These are phyloP conservation scores for Chelonus insularis DNA, from an alignment of 1,140 invertebrate genomes.

Conservation along the genomic window DNA sequence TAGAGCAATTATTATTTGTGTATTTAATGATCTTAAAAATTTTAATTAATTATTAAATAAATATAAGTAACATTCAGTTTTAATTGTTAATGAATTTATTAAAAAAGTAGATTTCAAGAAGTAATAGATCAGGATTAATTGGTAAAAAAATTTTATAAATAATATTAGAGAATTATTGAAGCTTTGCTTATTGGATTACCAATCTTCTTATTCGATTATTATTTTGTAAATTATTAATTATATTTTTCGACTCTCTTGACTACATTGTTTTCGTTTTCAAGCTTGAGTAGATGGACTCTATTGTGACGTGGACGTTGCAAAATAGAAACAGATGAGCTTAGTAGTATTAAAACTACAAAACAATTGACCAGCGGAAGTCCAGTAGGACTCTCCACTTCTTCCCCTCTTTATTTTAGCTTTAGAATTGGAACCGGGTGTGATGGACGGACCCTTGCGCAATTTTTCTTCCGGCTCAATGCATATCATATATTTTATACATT, in stretches of 20 bases:
- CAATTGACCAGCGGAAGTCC: conserved; percentile 5
- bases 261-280: too few relatives aligned
- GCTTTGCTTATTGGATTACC: too few relatives aligned
- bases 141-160: too few relatives aligned
- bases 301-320: too few relatives aligned
- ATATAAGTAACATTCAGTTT: too few relatives aligned
- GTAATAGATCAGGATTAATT: too few relatives aligned
- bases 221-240: too few relatives aligned
- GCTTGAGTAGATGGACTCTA: not conserved
- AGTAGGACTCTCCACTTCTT: not conserved
- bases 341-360: too few relatives aligned
- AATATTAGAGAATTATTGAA: too few relatives aligned
- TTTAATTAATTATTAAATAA: not conserved
- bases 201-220: too few relatives aligned
- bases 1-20: conserved; percentile 21
- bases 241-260: not conserved
- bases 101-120: not conserved
- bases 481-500: conserved; percentile 15
- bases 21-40: conserved; percentile 2
- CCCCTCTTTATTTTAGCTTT: too few relatives aligned
- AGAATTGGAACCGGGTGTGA: conserved; percentile 17
- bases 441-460: conserved; percentile 21
- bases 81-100: too few relatives aligned
- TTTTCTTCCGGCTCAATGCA: conserved; percentile 27
- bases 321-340: not conserved